phyloP scores from a whole-genome alignment of 37 sponge, comb jelly and placozoan species.

The Corticium candelabrum region DNA sequence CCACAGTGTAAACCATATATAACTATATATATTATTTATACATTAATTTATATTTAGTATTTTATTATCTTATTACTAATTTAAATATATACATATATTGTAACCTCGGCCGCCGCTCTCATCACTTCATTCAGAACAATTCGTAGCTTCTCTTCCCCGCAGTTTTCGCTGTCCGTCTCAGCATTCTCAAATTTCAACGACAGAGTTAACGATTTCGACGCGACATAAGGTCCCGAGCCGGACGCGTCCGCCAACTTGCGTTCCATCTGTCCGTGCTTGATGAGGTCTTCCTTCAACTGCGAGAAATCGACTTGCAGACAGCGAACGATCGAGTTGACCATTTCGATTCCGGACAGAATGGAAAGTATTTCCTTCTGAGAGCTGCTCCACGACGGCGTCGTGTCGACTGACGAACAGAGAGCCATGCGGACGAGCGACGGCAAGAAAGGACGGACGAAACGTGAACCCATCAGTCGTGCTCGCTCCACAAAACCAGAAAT shows the following conservation, averaged over 20 bases:
- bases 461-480: not conserved
- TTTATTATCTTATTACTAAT: no score
- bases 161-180: not conserved
- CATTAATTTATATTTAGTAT: not conserved
- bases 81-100: not conserved
- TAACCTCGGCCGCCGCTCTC: no score
- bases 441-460: not conserved
- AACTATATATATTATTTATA: not conserved
- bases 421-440: not conserved
- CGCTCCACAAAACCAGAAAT: not conserved
- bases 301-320: not conserved
- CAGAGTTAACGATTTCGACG: not conserved
- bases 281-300: not conserved
- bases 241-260: not conserved
- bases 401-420: not conserved
- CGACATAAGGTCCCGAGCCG: not conserved
- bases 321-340: not conserved
- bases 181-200: not conserved
- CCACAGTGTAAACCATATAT: no score
- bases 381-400: not conserved
- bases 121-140: not conserved
- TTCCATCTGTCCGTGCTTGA: not conserved
- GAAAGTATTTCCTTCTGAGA: not conserved
- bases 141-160: not conserved
- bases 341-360: slow-evolving; percentile 5